Base-by-base conservation (phyloP, 2,797 vertebrate species). In the Ctenosaura bakeri region DNA sequence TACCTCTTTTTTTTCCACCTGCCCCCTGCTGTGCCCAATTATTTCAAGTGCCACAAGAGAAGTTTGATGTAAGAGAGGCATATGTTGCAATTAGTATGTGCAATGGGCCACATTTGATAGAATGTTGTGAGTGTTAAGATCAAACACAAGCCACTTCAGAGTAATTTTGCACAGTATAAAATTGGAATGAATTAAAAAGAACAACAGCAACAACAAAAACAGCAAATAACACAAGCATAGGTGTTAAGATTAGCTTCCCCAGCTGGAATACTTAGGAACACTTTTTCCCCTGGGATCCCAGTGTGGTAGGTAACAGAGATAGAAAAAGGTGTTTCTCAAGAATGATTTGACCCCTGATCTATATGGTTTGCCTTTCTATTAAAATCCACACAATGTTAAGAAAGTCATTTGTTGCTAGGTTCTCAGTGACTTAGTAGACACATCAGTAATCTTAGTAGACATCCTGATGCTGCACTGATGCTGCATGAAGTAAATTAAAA, bases 11-110 rank as follows among this genome's bases (percentile, higher is more conserved):
- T 50, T 74, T 2, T 74, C 3, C 88, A 73, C 89, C 14, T 59
- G 26, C 20, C 83, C 5, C 80, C 77, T 90, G 22, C 82, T 86
- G 26, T 94, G 38, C 18, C 54, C 90, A 90, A 90, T 86, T 93
- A 80, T 54, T 85, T 69, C 83, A 89, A 82, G 59, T 90, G 54
- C 1, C 83, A 91, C 5, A 16, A 85, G 83, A 88, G 90, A 92
- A 89, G 77, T 3, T 35, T 52, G 9, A 38, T 91, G 82, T 82
- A 92, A 93, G 92, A 87, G 80, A 69, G 88, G 59, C 50, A 69
- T 91, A 84, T 80, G 82, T 79, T 81, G 38, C 54, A 79, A 79
- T 88, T 89, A 88, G 69, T 42, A 88, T 89, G 29, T 77, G 91
- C 82, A 92, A 88, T 16, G 89, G 77, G 35, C 46, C 42, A 73